Evolutionary conservation across 2,797 vertebrate species (phyloP), one percentile per base, ranked within the genome.

Genomic region (Vipera latastei): DNA sequence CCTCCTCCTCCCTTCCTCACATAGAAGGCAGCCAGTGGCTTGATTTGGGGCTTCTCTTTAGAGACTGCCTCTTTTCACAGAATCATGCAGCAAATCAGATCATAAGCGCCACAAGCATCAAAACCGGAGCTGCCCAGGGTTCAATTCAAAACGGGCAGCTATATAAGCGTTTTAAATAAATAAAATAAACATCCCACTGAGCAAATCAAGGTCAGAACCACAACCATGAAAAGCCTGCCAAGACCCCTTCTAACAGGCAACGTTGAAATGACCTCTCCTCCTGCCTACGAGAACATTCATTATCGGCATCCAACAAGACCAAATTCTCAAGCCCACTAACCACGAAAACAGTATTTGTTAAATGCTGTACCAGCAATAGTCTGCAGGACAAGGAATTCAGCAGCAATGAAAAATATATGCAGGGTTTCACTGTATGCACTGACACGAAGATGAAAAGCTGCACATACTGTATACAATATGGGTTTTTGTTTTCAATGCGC

Each of bases 181-280:
- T 69, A 69, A 32, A 69, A 69, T 65, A 65, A 65, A 95, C 93
- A 89, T 73, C 96, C 96, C 95, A 90, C 87, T 44, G 92, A 96
- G 94, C 95, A 97, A 98, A 98, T 97, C 96, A 97, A 98, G 97
- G 98, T 98, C 98, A 97, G 92, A 90, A 4, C 1, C 4, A 78
- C 97, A 97, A 59, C 95, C 94, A 56, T 25, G 87, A 93, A 85
- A 94, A 28, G 16, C 90, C 92, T 96, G 96, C 96, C 78, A 59
- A 96, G 95, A 95, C 95, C 92, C 94, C 92, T 95, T 88, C 91
- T 26, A 2, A 89, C 90, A 65, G 4, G 93, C 88, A 94, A 93
- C 91, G 60, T 51, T 38, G 38, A 38, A 38, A 92, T 92, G 69
- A 91, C 93, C 38, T 94, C 94, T 93, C 92, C 20, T 20, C 56